Evolutionary conservation across 2,797 vertebrate genomes (phyloP), one percentile per base, ranked within the genome.

Genomic region (Benthosema pterotum): DNA sequence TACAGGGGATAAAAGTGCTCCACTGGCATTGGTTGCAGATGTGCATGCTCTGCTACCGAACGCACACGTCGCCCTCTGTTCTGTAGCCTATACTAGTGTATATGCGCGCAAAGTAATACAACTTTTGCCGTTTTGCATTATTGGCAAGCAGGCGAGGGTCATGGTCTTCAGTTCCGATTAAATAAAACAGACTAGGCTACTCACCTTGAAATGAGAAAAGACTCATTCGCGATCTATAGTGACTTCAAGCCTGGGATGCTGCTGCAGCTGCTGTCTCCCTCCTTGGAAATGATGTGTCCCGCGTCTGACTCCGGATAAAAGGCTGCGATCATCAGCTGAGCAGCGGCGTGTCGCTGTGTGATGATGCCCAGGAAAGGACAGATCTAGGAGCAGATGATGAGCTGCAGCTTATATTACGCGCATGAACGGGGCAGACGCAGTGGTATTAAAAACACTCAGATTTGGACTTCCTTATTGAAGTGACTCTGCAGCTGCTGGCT

Each of bases 121-220:
- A 86, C 77, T 84, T 86, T 79, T 15, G 25, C 57, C 52, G 19
- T 12, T 16, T 9, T 38, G 48, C 51, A 49, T 57, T n/a, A n/a
- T n/a, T 25, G 22, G 22, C 22, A 25, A 25, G 22, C 22, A 25
- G 22, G 22, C 22, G 5, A 25, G 22, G 22, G 5, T 5, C 22
- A 5, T 25, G 22, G 28, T n/a, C 59, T 59, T 57, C 57, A 16
- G 42, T 45, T 0, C 38, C 15, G n/a, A 51, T 59, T 7, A 42
- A 53, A n/a, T n/a, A n/a, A 45, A 62, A 69, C 32, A 25, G 47
- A 67, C 25, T 17, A 38, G n/a, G n/a, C n/a, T n/a, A 77, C 89
- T 90, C 88, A 91, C 89, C 88, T 88, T 86, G 78, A 80, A 64
- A 83, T 8, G 63, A 56, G 71, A 75, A 62, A 56, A 80, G 75